A percentile compares a stretch with the other conserved stretches of the same genome.
Conservation (phyloP, 2,113 vertebrate species). For the Mustela lutreola region DNA sequence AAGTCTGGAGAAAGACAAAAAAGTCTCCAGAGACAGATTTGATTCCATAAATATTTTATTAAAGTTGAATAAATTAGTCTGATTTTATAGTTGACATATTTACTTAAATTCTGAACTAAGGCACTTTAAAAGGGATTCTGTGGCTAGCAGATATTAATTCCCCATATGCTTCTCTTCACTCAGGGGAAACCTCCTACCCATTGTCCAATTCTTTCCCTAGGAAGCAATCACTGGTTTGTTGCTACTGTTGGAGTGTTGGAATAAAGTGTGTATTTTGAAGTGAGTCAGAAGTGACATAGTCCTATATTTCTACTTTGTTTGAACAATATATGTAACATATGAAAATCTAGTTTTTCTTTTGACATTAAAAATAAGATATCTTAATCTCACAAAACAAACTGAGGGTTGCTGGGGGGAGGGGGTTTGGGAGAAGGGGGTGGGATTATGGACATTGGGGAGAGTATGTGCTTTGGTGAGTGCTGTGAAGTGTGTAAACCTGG, state of each 20-base stretch:
- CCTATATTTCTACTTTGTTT: slow-evolving; percentile 18
- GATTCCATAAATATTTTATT: background rate
- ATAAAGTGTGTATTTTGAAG: background rate
- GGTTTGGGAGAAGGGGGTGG: no score
- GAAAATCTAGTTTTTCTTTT: background rate
- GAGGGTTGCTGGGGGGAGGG: no score
- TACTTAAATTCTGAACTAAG: slow-evolving; percentile 24
- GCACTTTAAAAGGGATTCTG: background rate
- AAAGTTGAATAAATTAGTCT: background rate
- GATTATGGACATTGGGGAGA: no score
- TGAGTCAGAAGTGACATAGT: background rate
- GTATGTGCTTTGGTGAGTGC: no score
- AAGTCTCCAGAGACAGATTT: background rate
- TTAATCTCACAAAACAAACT: no score
- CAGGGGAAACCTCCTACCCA: background rate
- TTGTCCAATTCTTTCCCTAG: background rate
- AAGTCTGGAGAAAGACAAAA: background rate
- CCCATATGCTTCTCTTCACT: background rate
- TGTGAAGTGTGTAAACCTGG: no score
- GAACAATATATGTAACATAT: background rate
- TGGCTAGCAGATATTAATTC: background rate
- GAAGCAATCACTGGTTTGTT: background rate
- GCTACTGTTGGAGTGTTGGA: background rate
- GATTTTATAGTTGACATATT: background rate
- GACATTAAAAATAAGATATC: background rate